Conservation (phyloP, 2,797 vertebrate genomes). For the Onychomys leucogaster region DNA sequence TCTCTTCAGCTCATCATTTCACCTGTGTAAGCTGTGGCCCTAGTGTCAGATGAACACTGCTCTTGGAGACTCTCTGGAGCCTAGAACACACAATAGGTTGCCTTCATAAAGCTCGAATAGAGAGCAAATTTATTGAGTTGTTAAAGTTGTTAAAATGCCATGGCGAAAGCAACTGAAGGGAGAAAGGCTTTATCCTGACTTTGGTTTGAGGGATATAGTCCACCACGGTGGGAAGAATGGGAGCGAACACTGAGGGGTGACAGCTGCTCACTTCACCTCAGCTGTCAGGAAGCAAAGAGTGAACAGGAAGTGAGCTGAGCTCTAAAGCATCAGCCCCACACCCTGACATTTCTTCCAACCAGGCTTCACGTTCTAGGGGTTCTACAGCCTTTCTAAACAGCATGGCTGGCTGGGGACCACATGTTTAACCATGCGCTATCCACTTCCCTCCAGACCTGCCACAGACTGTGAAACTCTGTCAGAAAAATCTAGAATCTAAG, state of each 20-base stretch:
- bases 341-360: background rate
- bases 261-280: background rate
- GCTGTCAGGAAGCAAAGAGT: background rate
- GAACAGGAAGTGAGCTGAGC: background rate
- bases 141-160: background rate
- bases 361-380: background rate
- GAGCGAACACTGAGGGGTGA: background rate
- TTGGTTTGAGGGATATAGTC: background rate
- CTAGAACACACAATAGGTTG: background rate
- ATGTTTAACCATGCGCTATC: background rate
- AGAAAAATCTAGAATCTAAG: background rate
- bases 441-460: too few relatives aligned
- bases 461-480: rapidly evolving
- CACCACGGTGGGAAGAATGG: background rate
- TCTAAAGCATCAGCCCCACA: background rate
- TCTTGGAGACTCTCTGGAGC: background rate
- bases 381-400: background rate
- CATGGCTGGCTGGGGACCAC: background rate
- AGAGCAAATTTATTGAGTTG: background rate
- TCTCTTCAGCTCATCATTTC: background rate
- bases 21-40: rapidly evolving
- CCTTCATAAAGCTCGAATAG: background rate
- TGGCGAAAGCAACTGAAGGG: background rate
- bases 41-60: rapidly evolving
- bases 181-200: background rate